Conservation (phyloP, 2,113 vertebrate species). For the Cinclus cinclus region DNA sequence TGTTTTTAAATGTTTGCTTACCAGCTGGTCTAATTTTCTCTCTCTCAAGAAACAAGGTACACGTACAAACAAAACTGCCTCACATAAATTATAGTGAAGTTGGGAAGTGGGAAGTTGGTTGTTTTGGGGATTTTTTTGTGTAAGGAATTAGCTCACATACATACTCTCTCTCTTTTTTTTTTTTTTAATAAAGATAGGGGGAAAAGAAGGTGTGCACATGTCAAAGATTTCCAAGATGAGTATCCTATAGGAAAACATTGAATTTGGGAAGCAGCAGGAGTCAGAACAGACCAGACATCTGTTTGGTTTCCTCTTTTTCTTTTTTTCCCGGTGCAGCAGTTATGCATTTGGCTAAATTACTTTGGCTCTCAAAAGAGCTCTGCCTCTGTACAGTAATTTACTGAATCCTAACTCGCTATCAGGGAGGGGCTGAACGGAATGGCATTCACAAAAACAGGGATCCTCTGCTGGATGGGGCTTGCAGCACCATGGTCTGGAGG, state of each 20-base stretch:
- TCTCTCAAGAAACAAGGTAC: background rate
- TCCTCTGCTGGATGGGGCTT: background rate
- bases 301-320: background rate
- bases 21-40: background rate
- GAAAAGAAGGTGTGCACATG: background rate
- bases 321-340: background rate
- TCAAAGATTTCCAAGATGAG: background rate
- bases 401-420: background rate
- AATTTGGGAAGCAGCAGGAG: background rate
- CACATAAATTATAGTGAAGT: background rate
- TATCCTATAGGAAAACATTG: background rate
- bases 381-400: background rate
- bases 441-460: background rate
- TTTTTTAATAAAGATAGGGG: too few species aligned
- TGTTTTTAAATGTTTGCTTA: background rate
- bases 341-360: background rate
- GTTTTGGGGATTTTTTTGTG: background rate
- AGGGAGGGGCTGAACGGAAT: background rate
- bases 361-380: background rate
- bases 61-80: background rate
- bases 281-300: background rate
- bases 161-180: too few species aligned
- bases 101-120: background rate
- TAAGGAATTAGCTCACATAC: background rate
- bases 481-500: background rate